These are phyloP conservation scores for Scylla paramamosain DNA, from an alignment of 1,140 invertebrate genomes.

Conservation along the genomic window DNA sequence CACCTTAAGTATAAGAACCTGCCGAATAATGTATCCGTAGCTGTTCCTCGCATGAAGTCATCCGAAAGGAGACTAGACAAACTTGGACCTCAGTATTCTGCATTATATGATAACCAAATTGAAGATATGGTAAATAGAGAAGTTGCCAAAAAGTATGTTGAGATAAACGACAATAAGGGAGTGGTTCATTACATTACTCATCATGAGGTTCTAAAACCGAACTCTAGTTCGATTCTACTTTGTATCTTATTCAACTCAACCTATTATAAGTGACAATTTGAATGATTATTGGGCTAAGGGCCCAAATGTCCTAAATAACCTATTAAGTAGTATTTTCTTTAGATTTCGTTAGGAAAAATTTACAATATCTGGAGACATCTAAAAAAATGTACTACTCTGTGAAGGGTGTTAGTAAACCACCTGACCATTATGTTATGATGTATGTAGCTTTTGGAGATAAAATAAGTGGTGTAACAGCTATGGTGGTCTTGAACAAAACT, in stretches of 20 bases:
- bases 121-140: not conserved
- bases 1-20: too few species aligned
- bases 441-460: not conserved
- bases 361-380: not conserved
- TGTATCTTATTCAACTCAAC: not conserved
- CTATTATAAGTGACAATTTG: not conserved
- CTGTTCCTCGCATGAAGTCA: too few species aligned
- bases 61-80: too few species aligned
- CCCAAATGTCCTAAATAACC: not conserved
- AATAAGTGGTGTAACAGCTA: not conserved
- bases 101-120: not conserved
- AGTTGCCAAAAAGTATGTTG: not conserved
- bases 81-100: too few species aligned
- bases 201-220: not conserved
- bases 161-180: not conserved
- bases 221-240: too few species aligned
- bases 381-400: constrained; percentile 5
- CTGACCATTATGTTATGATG: constrained; percentile 30
- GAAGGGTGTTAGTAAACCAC: not conserved
- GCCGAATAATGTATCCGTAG: too few species aligned
- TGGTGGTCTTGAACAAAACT: not conserved
- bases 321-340: not conserved
- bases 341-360: not conserved
- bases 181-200: not conserved
- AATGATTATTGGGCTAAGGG: too few species aligned